phyloP scores from a whole-genome alignment of 35 echinoderm and acorn worm genomes.

The Patiria miniata region DNA sequence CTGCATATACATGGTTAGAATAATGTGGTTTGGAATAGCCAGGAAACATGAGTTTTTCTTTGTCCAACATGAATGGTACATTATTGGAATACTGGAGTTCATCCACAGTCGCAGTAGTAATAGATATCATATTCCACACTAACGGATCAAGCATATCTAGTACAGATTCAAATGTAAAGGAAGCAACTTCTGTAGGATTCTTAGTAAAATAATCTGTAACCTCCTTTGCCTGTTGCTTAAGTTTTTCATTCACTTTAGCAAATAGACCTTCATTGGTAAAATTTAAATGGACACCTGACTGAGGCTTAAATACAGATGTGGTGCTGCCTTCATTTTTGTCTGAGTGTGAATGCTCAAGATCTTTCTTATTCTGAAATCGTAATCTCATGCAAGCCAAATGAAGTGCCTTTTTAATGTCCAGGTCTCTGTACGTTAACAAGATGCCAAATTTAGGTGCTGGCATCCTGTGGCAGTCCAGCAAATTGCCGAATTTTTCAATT shows the following conservation, averaged over 20 bases:
- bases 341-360: not conserved
- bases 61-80: not conserved
- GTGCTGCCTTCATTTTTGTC: not conserved
- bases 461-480: not conserved
- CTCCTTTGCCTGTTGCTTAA: conserved; percentile 17
- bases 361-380: not conserved
- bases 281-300: not conserved
- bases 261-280: too few species aligned
- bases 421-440: conserved; percentile 13
- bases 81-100: not conserved
- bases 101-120: conserved; percentile 1
- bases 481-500: not conserved
- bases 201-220: conserved; percentile 6
- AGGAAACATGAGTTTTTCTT: not conserved
- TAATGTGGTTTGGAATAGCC: conserved; percentile 1
- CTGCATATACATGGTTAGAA: conserved; percentile 41
- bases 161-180: conserved; percentile 11
- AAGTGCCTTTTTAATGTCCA: not conserved
- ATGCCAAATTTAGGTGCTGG: not conserved
- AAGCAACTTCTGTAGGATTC: not conserved
- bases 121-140: conserved; percentile 32
- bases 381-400: not conserved
- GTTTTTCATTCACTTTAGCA: not conserved
- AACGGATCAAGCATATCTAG: conserved; percentile 2
- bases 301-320: not conserved